phyloP scores from a whole-genome alignment of 2,797 vertebrate genomes.

The Platyrinchus mystaceus region DNA sequence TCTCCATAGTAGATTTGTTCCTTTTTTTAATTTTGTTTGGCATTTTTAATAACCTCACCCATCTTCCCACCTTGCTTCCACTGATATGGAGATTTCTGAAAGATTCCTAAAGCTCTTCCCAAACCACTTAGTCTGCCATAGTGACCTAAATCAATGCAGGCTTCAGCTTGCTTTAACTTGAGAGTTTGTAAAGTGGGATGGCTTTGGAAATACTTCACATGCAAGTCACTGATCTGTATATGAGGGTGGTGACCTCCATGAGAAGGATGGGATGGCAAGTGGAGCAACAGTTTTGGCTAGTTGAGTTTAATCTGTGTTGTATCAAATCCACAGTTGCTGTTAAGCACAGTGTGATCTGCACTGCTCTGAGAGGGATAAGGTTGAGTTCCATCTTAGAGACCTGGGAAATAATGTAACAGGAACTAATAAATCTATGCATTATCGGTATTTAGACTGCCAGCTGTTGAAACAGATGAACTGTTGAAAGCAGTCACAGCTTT shows the following conservation, averaged over 20 bases:
- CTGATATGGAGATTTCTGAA: background rate
- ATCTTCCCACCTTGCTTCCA: background rate
- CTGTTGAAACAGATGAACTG: background rate
- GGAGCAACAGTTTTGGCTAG: background rate
- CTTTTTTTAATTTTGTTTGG: background rate
- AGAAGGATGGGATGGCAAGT: background rate
- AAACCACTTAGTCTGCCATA: background rate
- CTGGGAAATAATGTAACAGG: background rate
- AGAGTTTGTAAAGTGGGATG: background rate
- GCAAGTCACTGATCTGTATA: background rate
- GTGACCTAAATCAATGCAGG: background rate
- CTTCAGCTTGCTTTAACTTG: background rate
- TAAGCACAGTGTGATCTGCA: background rate
- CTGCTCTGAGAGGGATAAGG: background rate
- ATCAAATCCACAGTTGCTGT: background rate
- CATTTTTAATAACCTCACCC: background rate
- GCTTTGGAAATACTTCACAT: background rate
- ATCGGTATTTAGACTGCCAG: background rate
- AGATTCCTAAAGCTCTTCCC: background rate
- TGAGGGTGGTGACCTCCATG: background rate
- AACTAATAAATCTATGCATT: background rate
- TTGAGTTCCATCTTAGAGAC: background rate
- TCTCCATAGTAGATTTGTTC: background rate
- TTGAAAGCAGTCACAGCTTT: background rate
- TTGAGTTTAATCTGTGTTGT: background rate